phyloP scores from a whole-genome alignment of 1,140 invertebrate genomes.

The Anoplolepis gracilipes region DNA sequence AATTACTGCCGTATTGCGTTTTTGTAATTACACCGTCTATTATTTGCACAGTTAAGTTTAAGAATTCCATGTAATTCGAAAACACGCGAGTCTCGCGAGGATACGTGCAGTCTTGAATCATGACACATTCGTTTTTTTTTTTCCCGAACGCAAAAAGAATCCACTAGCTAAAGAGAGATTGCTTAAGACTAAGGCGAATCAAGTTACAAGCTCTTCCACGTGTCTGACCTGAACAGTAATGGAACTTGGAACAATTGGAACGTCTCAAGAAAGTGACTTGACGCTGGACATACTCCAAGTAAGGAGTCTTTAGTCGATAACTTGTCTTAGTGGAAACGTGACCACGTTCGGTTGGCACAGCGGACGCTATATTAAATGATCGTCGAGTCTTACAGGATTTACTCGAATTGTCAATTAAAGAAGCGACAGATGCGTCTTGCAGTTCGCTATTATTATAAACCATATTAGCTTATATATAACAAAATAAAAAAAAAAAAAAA shows the following conservation, averaged over 20 bases:
- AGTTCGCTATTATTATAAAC: not conserved
- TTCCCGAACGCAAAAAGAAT: not conserved
- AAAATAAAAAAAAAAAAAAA: not conserved
- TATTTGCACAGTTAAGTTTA: slow-evolving; percentile 14
- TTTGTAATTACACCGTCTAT: slow-evolving; percentile 41
- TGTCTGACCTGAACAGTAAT: slow-evolving; percentile 58
- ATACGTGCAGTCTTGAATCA: slow-evolving; percentile 20
- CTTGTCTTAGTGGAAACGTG: slow-evolving; percentile 38
- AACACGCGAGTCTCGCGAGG: not conserved
- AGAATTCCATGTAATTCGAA: slow-evolving; percentile 43
- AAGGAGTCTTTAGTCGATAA: slow-evolving; percentile 14
- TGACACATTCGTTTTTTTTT: slow-evolving; percentile 50
- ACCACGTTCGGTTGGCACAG: not conserved
- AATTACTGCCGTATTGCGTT: slow-evolving; percentile 47
- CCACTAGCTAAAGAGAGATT: slow-evolving; percentile 15
- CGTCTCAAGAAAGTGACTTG: slow-evolving; percentile 32
- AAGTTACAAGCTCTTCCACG: slow-evolving; percentile 54
- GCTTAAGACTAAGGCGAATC: slow-evolving; percentile 15
- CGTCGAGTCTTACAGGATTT: slow-evolving; percentile 9
- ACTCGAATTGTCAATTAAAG: not conserved
- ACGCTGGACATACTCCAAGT: slow-evolving; percentile 55
- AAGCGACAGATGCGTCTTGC: not conserved
- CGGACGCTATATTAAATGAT: slow-evolving; percentile 35
- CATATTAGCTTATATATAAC: not conserved
- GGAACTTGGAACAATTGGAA: slow-evolving; percentile 46